Conservation (phyloP, 2,888 invertebrate genomes). For the Rhabditoides inermis region DNA sequence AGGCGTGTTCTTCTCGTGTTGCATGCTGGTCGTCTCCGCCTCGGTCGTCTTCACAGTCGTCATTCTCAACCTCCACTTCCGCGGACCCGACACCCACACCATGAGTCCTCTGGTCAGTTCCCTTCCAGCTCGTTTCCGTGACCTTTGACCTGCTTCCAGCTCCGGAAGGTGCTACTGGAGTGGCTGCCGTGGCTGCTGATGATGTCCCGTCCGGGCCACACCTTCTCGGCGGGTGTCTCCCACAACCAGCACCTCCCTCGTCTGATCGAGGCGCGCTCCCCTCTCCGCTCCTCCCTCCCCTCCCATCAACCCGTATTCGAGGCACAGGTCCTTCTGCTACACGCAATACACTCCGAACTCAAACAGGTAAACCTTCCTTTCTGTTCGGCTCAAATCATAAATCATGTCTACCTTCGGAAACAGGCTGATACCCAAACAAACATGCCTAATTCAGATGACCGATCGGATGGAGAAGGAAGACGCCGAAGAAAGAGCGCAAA, state of each 20-base stretch:
- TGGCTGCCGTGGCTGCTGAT: conserved; percentile 45
- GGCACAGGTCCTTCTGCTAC: conserved; percentile 35
- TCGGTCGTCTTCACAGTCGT: conserved; percentile 49
- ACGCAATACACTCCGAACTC: conserved; percentile 36
- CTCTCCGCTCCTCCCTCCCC: conserved; percentile 20
- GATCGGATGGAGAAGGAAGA: conserved; percentile 31
- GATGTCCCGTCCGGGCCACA: conserved; percentile 44
- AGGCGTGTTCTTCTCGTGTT: conserved; percentile 48
- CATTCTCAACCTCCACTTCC: conserved; percentile 44
- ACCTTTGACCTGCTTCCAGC: conserved; percentile 6
- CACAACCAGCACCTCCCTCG: conserved; percentile 16
- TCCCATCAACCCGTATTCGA: conserved; percentile 35
- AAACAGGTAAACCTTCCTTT: conserved; percentile 15
- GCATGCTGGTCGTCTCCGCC: conserved; percentile 45
- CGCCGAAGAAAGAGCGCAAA: conserved; percentile 26
- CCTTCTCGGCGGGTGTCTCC: conserved; percentile 21
- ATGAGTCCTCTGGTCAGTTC: conserved; percentile 33
- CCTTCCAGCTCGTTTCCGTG: not conserved
- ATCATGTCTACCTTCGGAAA: no score
- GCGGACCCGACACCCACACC: conserved; percentile 40
- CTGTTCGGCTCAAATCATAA: no score
- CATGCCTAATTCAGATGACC: conserved; percentile 15
- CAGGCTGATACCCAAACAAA: no score
- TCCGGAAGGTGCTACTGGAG: conserved; percentile 35
- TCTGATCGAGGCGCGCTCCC: conserved; percentile 17